Evolutionary conservation across 2,888 invertebrate genomes (phyloP), one percentile per base, ranked within the genome.

Genomic region (Drosophila diplacantha): DNA sequence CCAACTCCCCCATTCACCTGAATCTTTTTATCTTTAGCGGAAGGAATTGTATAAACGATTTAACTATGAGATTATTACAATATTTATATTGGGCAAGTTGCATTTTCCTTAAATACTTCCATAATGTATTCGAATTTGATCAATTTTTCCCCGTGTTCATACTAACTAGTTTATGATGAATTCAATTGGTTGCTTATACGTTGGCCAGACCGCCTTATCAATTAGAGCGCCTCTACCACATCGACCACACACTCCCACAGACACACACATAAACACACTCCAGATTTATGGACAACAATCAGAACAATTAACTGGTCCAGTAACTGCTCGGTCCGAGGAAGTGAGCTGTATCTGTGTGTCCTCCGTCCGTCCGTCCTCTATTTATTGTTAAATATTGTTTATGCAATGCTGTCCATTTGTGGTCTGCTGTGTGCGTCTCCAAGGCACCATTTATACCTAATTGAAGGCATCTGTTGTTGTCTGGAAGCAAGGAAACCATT

Each of bases 261-360:
- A 44, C 22, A 37, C 41, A 54, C 29, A 46, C 26, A 41, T 49
- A 52, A 41, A 51, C 50, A 57, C 62, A 24, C 43, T 52, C 58
- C 56, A 74, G 80, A 78, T 82, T 82, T 77, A 82, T 82, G 77
- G 66, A 53, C 49, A 55, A 68, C 82, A 76, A 80, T 78, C 78
- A 71, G 69, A 66, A 66, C 82, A 78, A 78, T 81, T 81, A 81
- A 67, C 67, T 58, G 65, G 68, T 14, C 59, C 61, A 61, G 41
- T 35, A 61, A 41, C 29, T 34, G 43, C n/a, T n/a, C 22, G 47
- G 26, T 32, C 22, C 35, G 16, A 47, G 65, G 65, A 67, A 51
- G 29, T 57, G 38, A 51, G 57, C 24, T 38, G 46, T 56, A 20
- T 49, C 49, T 64, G 37, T 44, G 43, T 43, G 14, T 61, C 20